These are phyloP conservation scores for Mobula birostris DNA, from an alignment of 2,113 vertebrate genomes.

Conservation along the genomic window DNA sequence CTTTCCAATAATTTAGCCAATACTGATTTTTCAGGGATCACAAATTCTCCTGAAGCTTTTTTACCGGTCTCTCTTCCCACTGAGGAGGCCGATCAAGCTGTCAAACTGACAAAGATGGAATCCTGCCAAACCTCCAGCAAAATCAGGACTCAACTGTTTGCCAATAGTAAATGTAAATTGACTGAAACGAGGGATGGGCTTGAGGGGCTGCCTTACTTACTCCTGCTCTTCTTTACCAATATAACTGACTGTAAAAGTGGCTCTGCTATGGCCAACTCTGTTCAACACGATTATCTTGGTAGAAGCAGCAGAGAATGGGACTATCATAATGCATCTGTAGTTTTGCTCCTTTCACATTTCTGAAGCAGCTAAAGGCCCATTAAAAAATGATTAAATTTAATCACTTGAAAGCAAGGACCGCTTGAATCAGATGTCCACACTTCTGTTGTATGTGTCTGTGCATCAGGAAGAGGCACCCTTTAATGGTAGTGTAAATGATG, in stretches of 20 bases:
- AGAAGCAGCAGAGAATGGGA: neutral
- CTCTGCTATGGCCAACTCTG: neutral
- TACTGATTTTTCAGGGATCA: too few species aligned
- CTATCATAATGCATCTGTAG: neutral
- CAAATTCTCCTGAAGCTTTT: too few species aligned
- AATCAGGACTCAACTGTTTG: too few species aligned
- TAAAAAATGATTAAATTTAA: neutral
- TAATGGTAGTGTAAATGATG: neutral
- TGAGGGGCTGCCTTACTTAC: neutral
- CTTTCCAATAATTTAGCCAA: too few species aligned
- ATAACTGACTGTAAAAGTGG: neutral
- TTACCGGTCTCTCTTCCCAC: too few species aligned
- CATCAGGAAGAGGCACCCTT: neutral
- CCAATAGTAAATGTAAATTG: too few species aligned
- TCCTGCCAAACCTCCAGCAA: too few species aligned
- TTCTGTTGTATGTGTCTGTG: neutral
- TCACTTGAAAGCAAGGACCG: neutral
- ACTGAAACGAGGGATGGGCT: neutral
- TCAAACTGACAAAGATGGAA: too few species aligned
- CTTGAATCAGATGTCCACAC: neutral
- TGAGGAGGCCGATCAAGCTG: too few species aligned
- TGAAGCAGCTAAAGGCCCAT: neutral
- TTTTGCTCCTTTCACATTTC: neutral
- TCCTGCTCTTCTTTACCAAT: neutral
- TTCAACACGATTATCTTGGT: neutral